These are phyloP conservation scores for Salarias fasciatus DNA, from an alignment of 2,797 vertebrate species.

Conservation along the genomic window DNA sequence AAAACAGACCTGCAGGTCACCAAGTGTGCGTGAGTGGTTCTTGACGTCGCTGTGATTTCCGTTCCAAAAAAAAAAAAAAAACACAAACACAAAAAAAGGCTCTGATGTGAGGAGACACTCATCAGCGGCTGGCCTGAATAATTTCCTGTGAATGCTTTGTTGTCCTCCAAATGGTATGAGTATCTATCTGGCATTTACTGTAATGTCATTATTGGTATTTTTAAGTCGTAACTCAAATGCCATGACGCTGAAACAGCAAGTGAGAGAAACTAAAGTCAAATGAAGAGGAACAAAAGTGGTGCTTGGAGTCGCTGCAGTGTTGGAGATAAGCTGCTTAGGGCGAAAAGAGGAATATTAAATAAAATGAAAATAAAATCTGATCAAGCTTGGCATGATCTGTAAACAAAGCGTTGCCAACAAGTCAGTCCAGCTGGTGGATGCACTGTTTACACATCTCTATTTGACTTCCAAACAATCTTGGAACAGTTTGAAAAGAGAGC, in stretches of 20 bases:
- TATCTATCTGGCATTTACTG: conserved; percentile 25
- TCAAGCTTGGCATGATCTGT: conserved; percentile 44
- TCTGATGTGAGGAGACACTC: conserved; percentile 2
- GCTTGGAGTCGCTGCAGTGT: conserved; percentile 5
- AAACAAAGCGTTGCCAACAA: conserved; percentile 48
- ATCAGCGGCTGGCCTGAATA: conserved; percentile 14
- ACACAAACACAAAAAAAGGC: no score
- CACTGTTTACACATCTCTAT: conserved; percentile 68
- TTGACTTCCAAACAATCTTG: conserved; percentile 74
- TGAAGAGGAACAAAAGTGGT: neutral
- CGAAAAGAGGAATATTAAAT: conserved; percentile 33
- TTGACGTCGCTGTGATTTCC: neutral
- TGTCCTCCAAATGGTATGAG: conserved; percentile 5
- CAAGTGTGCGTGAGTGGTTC: neutral
- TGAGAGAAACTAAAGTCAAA: conserved; percentile 4
- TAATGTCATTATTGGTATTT: conserved; percentile 4
- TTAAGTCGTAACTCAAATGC: conserved; percentile 26
- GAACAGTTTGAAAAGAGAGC: conserved; percentile 65
- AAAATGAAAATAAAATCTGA: conserved; percentile 54
- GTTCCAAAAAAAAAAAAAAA: neutral
- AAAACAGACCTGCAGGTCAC: neutral
- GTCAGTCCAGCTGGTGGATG: conserved; percentile 59
- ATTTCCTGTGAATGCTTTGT: conserved; percentile 6
- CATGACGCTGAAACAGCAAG: conserved; percentile 5
- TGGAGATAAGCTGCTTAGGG: conserved; percentile 19